Evolutionary conservation across 1,140 invertebrate genomes (phyloP), one percentile per base, ranked within the genome.

Genomic region (Caerostris extrusa): DNA sequence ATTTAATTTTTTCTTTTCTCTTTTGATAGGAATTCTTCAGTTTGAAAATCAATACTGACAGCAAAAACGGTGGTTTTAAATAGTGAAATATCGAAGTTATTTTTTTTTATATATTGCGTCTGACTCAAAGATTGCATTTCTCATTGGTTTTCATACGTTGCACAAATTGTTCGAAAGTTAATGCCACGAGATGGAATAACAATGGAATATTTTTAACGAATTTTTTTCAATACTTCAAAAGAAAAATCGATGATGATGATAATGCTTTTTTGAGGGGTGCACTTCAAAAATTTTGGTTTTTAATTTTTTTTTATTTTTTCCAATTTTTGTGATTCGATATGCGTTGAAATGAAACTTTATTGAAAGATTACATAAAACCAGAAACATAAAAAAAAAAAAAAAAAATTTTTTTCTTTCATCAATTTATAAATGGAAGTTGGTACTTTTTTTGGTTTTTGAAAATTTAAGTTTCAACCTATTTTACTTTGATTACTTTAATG

Each of bases 81-180:
- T 77, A 50, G 71, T 77, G 71, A 77, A 77, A 53, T 77, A 77
- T 77, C 71, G 71, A 53, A 3, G 71, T 12, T 50, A 12, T 77
- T 77, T 77, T 77, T 77, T 77, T 12, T 34, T 50, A 19, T 8
- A 12, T 77, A 77, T 77, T 77, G 34, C 50, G 71, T 77, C 71
- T 14, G 50, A 50, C 8, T 5, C 50, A 77, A 53, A 19, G 71
- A 77, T 77, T 77, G 34, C 71, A 50, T 77, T 77, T 77, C 71
- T 77, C 71, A 77, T 53, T 77, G 50, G 71, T 12, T 77, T 77
- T 77, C 71, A 77, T 77, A 77, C 71, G 71, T 12, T 53, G 34
- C 12, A 50, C 34, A 19, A 77, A 77, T 77, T 77, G 71, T 77
- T 77, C 34, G 8, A 12, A 77, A 77, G 71, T 77, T 77, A 77